Evolutionary conservation across 2,888 invertebrate genomes (phyloP), one percentile per base, ranked within the genome.

Genomic region (Nomada lathburiana): DNA sequence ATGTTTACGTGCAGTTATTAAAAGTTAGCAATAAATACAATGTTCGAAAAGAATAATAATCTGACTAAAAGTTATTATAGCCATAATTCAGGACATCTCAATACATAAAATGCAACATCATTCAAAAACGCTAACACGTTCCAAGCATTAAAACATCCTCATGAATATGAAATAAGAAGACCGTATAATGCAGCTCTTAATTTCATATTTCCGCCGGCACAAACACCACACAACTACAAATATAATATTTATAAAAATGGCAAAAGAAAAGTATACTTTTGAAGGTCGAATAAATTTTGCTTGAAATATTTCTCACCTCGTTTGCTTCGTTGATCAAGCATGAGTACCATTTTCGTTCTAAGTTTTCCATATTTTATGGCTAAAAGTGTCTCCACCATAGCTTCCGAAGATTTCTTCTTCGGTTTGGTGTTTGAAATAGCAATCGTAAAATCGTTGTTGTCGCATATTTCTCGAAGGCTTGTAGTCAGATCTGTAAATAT

Each of bases 311-410:
- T 88, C 90, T 93, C 90, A 96, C 96, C 95, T 94, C 94, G 93
- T 91, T 95, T 95, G 5, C 94, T 92, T 75, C 94, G 93, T 82
- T 95, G 93, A 89, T 96, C 96, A 50, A 96, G 92, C 89, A 95
- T 93, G 44, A 96, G 88, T 13, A 94, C 92, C 84, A 95, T 95
- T 88, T 95, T 95, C 77, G 95, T 94, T 74, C 94, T 94, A 0
- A 95, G 93, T 68, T 94, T 94, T 16, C 94, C 94, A 90, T 95
- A 95, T 82, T 95, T 95, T 2, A 95, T 94, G 2, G 95, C 94
- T 79, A 96, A 94, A 3, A 96, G 91, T 0, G 95, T 95, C 91
- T 96, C 96, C 5, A 89, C 76, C 52, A 57, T 36, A 18, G 94
- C 88, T 55, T 94, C 92, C 13, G 94, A 92, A 3, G 93, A 92